A percentile compares a stretch with the other conserved stretches of the same genome.
Evolutionary conservation across 2,797 vertebrate genomes (phyloP).

Genomic region (Bovichtus variegatus): DNA sequence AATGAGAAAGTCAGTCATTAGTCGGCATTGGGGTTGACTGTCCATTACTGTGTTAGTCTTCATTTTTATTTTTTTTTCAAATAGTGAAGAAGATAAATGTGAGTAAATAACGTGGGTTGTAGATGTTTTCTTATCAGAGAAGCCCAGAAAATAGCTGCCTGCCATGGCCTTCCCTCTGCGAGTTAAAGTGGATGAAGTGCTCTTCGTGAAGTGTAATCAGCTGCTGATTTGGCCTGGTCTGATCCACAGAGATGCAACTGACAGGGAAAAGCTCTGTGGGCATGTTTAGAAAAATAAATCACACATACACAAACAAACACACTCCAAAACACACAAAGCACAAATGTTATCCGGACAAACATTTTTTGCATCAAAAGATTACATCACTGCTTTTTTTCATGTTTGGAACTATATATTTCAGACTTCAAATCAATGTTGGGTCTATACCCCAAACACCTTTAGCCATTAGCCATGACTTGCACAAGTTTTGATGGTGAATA

Average conservation of each 20-base stretch:
- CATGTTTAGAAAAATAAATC: background rate
- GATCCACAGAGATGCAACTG: constrained; percentile 15
- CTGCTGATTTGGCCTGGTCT: constrained; percentile 16
- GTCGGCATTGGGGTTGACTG: background rate
- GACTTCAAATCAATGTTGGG: background rate
- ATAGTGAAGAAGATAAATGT: background rate
- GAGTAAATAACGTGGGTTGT: background rate
- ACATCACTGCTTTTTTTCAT: background rate
- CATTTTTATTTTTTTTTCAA: background rate
- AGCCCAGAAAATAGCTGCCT: background rate
- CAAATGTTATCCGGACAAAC: constrained; percentile 13
- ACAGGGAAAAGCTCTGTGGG: background rate
- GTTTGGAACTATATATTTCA: background rate
- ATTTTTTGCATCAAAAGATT: background rate
- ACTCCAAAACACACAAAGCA: background rate
- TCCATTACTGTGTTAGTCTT: background rate
- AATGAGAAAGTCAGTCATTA: background rate
- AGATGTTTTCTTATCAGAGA: constrained; percentile 5
- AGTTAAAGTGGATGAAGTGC: constrained; percentile 19
- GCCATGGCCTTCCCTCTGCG: background rate
- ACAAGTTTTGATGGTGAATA: background rate
- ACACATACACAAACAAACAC: background rate
- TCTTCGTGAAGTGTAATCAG: constrained; percentile 5
- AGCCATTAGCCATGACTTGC: background rate
- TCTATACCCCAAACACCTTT: background rate